Evolutionary conservation across 2,113 vertebrate species (phyloP).

Genomic region (Bettongia penicillata): DNA sequence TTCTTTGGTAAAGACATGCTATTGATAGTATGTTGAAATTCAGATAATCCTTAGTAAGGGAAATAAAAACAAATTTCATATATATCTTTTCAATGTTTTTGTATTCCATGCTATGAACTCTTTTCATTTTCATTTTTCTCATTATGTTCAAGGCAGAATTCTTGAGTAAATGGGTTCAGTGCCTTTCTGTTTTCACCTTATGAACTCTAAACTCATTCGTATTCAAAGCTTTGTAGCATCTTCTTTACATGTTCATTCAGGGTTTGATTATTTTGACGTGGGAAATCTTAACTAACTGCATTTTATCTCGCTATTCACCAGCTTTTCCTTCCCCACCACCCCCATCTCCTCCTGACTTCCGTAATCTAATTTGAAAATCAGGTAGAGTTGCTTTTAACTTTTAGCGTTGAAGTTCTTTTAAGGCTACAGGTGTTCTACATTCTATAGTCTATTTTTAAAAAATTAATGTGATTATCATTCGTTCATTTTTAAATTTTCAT

Average conservation of each 20-base stretch:
- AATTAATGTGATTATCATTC: not conserved
- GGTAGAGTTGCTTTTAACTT: not conserved
- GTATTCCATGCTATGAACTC: slow-evolving; percentile 12
- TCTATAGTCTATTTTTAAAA: not conserved
- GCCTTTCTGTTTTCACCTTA: not conserved
- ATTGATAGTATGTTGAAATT: slow-evolving; percentile 23
- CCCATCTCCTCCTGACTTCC: slow-evolving; percentile 35
- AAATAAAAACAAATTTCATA: slow-evolving; percentile 22
- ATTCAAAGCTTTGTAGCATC: slow-evolving; percentile 42
- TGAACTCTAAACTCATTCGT: slow-evolving; percentile 20
- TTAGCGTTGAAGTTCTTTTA: not conserved
- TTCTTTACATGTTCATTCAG: slow-evolving; percentile 25
- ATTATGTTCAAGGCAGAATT: slow-evolving; percentile 2
- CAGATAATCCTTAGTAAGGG: slow-evolving; percentile 25
- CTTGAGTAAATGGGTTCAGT: not conserved
- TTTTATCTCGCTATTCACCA: slow-evolving; percentile 39
- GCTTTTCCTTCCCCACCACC: slow-evolving; percentile 29
- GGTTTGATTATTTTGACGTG: slow-evolving; percentile 9
- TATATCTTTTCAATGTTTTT: not conserved
- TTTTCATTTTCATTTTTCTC: not conserved
- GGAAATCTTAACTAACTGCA: slow-evolving; percentile 33
- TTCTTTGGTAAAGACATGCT: not conserved
- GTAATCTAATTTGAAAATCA: not conserved
- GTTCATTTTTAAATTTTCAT: not conserved
- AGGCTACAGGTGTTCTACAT: not conserved